Percentiles rank a stretch among this genome's conserved stretches.
Evolutionary conservation across 1,140 invertebrate genomes (phyloP).

Genomic region (Drosophila micromelanica): DNA sequence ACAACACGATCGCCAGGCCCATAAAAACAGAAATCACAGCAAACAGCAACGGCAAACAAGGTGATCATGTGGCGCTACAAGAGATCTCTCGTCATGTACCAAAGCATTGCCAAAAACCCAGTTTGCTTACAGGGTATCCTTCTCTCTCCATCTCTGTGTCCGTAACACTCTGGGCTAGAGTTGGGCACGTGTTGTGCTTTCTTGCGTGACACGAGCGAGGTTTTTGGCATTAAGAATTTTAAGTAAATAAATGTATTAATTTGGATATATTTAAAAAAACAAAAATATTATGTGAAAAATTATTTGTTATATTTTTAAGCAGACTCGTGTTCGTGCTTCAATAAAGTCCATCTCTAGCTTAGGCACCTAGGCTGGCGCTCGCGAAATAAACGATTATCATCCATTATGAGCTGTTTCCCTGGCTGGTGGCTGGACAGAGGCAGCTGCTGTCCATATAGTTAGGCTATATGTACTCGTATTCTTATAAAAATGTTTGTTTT

Average conservation of each 20-base stretch:
- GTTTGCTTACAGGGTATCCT: constrained; percentile 3
- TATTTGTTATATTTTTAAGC: not conserved
- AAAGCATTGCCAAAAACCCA: constrained; percentile 12
- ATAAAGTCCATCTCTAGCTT: not conserved
- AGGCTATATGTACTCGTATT: constrained; percentile 34
- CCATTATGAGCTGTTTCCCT: constrained; percentile 68
- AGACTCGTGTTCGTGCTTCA: too few relatives aligned
- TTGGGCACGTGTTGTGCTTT: not conserved
- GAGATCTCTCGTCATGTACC: constrained; percentile 13
- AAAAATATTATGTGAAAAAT: too few relatives aligned
- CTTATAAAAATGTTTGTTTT: constrained; percentile 81
- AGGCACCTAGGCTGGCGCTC: constrained; percentile 11
- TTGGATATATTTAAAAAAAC: too few relatives aligned
- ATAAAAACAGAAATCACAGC: not conserved
- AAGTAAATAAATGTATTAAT: too few relatives aligned
- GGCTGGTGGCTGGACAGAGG: constrained; percentile 1
- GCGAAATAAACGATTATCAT: constrained; percentile 72
- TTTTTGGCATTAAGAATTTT: too few relatives aligned
- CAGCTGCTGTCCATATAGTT: constrained; percentile 15
- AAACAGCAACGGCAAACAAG: constrained; percentile 13
- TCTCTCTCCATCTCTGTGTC: not conserved
- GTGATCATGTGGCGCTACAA: constrained; percentile 68
- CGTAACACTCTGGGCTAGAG: too few relatives aligned
- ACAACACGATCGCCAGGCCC: constrained; percentile 24
- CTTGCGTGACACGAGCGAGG: not conserved